phyloP scores from a whole-genome alignment of 2,113 vertebrate genomes.

The Oncorhynchus gorbuscha region DNA sequence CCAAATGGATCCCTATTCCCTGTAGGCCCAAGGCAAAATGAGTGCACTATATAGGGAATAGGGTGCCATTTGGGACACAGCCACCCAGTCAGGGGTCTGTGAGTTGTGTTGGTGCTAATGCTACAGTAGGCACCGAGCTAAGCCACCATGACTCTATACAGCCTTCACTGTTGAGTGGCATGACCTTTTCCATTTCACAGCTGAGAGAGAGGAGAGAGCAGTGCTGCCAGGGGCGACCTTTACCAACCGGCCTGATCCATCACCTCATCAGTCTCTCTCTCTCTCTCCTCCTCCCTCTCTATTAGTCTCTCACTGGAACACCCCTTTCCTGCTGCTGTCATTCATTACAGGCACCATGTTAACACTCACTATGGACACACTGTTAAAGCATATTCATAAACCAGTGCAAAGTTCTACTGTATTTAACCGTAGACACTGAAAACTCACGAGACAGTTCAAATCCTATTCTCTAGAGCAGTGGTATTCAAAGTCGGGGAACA shows the following conservation, averaged over 20 bases:
- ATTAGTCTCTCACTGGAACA: background rate
- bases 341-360: slow-evolving; percentile 60
- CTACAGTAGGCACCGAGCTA: slow-evolving; percentile 35
- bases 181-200: slow-evolving; percentile 86
- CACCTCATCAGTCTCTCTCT: slow-evolving; percentile 52
- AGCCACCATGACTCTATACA: slow-evolving; percentile 56
- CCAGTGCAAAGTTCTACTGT: too few species aligned
- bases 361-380: slow-evolving; percentile 48
- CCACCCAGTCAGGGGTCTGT: slow-evolving; percentile 44
- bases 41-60: too few species aligned
- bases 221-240: slow-evolving; percentile 77
- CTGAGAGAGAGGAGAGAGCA: slow-evolving; percentile 74
- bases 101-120: slow-evolving; percentile 41
- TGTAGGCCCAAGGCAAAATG: too few species aligned
- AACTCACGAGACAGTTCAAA: too few species aligned
- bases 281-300: slow-evolving; percentile 44
- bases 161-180: slow-evolving; percentile 55
- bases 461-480: too few species aligned
- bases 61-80: too few species aligned
- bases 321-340: slow-evolving; percentile 51
- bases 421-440: too few species aligned
- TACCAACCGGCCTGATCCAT: slow-evolving; percentile 74
- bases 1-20: too few species aligned
- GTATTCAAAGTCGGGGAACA: too few species aligned
- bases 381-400: too few species aligned